These are phyloP conservation scores for Solea solea DNA, from an alignment of 2,113 vertebrate species.

Conservation along the genomic window DNA sequence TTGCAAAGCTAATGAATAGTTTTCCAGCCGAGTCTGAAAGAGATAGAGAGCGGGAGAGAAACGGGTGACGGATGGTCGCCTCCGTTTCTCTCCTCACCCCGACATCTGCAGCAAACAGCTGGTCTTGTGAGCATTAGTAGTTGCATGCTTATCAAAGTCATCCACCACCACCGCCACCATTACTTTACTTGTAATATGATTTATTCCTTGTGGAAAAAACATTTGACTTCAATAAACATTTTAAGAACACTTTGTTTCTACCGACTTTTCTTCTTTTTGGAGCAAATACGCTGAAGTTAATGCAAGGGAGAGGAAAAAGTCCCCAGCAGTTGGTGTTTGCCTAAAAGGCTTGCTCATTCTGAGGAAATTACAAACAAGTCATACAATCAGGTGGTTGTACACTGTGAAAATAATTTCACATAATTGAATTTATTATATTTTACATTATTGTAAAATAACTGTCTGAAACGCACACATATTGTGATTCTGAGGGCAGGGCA, in stretches of 20 bases:
- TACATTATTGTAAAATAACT: too few species aligned
- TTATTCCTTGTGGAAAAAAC: constrained; percentile 65
- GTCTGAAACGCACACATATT: too few species aligned
- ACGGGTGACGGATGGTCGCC: constrained; percentile 5
- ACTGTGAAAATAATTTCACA: too few species aligned
- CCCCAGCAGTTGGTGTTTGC: too few species aligned
- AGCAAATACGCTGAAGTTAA: neutral
- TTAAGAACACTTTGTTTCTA: constrained; percentile 59
- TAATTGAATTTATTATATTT: too few species aligned
- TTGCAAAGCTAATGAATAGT: constrained; percentile 45
- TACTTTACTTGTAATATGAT: constrained; percentile 72
- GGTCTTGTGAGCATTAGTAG: constrained; percentile 75
- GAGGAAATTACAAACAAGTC: too few species aligned
- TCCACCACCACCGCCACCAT: constrained; percentile 14
- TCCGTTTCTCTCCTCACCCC: constrained; percentile 42
- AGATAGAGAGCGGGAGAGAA: constrained; percentile 4
- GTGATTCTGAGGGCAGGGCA: too few species aligned
- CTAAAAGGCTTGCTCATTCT: too few species aligned
- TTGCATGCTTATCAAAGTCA: constrained; percentile 76
- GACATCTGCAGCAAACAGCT: constrained; percentile 53
- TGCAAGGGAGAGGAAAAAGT: neutral
- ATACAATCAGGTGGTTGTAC: too few species aligned
- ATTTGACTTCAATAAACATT: constrained; percentile 79
- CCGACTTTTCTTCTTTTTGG: constrained; percentile 9
- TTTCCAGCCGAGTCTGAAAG: constrained; percentile 37